These are phyloP conservation scores for Beris morrisii DNA, from an alignment of 2,888 invertebrate genomes.

Conservation along the genomic window DNA sequence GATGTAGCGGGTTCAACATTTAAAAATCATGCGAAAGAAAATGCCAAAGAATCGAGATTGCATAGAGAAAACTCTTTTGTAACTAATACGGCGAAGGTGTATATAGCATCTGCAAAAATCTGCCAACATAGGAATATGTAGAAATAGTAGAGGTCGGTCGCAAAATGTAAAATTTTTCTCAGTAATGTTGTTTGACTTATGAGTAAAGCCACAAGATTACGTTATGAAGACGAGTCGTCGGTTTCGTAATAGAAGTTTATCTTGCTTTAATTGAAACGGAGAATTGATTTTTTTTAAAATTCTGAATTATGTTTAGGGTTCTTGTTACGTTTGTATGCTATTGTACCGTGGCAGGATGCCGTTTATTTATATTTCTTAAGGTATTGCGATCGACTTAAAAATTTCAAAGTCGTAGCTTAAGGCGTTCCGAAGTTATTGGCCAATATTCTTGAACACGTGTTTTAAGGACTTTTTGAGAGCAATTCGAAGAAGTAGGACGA, in stretches of 20 bases:
- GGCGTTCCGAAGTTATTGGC: no score
- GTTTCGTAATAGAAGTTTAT: slow-evolving; percentile 17
- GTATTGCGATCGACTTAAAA: no score
- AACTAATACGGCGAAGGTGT: background rate
- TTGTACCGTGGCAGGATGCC: no score
- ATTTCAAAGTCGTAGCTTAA: no score
- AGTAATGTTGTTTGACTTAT: slow-evolving; percentile 26
- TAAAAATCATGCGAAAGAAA: slow-evolving; percentile 34
- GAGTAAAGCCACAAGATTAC: slow-evolving; percentile 25
- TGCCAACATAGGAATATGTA: slow-evolving; percentile 14
- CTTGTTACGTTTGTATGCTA: background rate
- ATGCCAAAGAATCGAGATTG: slow-evolving; percentile 31
- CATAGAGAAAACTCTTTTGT: background rate
- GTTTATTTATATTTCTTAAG: no score
- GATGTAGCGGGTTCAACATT: slow-evolving; percentile 24
- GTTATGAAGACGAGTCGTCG: slow-evolving; percentile 23
- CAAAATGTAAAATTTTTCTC: slow-evolving; percentile 28
- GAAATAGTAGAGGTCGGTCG: slow-evolving; percentile 24
- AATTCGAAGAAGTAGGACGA: no score
- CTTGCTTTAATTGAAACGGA: slow-evolving; percentile 26
- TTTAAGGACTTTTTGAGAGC: no score
- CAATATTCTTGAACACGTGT: no score
- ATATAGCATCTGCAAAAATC: slow-evolving; percentile 1
- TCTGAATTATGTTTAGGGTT: slow-evolving; percentile 12
- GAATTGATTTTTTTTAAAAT: slow-evolving; percentile 3